These are phyloP conservation scores for Aethes cnicana DNA, from an alignment of 2,888 invertebrate species.

Conservation along the genomic window DNA sequence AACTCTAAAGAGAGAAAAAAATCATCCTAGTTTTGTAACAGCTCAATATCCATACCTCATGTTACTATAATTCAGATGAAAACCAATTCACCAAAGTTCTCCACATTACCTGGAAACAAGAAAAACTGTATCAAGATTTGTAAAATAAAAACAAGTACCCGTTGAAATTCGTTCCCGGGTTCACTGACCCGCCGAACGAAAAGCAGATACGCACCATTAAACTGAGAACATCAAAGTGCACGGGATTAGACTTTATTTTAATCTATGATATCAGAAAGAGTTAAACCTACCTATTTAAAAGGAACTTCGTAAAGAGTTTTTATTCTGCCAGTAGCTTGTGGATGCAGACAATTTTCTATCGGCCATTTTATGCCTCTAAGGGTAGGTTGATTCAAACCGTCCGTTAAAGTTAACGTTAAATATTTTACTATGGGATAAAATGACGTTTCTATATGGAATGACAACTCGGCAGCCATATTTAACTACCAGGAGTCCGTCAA, in stretches of 20 bases:
- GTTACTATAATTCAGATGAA: no score
- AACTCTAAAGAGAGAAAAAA: no score
- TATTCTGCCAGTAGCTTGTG: background rate
- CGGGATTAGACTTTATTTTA: constrained; percentile 26
- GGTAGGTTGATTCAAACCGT: no score
- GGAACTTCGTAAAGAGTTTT: background rate
- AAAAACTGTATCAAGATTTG: constrained; percentile 40
- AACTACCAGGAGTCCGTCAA: no score
- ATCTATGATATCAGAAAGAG: constrained; percentile 31
- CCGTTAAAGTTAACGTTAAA: no score
- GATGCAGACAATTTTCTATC: no score
- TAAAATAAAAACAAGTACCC: constrained; percentile 16
- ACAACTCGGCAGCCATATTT: no score
- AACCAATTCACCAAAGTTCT: constrained; percentile 2
- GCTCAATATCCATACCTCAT: constrained; percentile 1
- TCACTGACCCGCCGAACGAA: constrained; percentile 51
- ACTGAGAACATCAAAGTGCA: constrained; percentile 42
- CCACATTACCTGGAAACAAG: constrained; percentile 45
- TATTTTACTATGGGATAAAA: no score
- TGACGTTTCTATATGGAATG: no score
- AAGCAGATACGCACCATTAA: constrained; percentile 52
- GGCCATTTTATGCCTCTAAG: no score
- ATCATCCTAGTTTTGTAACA: no score
- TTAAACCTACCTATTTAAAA: constrained; percentile 14
- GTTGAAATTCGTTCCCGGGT: constrained; percentile 32